phyloP scores from a whole-genome alignment of 1,140 invertebrate genomes.

The Schlechtendalia chinensis region DNA sequence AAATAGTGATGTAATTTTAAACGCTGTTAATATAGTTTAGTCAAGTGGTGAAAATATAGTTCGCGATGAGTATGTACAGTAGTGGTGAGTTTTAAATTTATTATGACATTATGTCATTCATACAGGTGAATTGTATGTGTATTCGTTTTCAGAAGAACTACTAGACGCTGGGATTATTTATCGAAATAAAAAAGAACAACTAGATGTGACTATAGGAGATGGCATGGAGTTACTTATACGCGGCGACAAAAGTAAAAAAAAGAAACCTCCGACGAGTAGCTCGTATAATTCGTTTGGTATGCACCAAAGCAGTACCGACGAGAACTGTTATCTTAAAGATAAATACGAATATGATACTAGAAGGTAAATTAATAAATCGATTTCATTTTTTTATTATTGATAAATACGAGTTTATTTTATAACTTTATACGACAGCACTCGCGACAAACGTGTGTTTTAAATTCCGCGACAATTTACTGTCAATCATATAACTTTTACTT shows the following conservation, averaged over 20 bases:
- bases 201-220: slow-evolving; percentile 85
- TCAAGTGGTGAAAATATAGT: background rate
- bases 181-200: slow-evolving; percentile 80
- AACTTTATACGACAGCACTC: too few relatives aligned
- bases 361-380: slow-evolving; percentile 6
- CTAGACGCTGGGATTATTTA: slow-evolving; percentile 80
- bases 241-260: slow-evolving; percentile 60
- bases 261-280: slow-evolving; percentile 31
- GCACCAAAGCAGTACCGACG: slow-evolving; percentile 35
- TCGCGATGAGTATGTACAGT: slow-evolving; percentile 27
- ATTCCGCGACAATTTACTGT: too few relatives aligned
- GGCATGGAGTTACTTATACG: slow-evolving; percentile 89
- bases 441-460: too few relatives aligned
- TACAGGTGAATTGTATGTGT: background rate
- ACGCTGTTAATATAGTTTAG: background rate
- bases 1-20: slow-evolving; percentile 15
- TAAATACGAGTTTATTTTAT: too few relatives aligned
- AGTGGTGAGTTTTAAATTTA: slow-evolving; percentile 6
- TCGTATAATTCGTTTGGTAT: slow-evolving; percentile 44
- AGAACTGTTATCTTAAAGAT: slow-evolving; percentile 29
- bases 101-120: background rate
- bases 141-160: slow-evolving; percentile 64
- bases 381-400: too few relatives aligned
- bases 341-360: slow-evolving; percentile 39
- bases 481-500: too few relatives aligned